Evolutionary conservation across 2,113 vertebrate species (phyloP).

Genomic region (Eretmochelys imbricata): DNA sequence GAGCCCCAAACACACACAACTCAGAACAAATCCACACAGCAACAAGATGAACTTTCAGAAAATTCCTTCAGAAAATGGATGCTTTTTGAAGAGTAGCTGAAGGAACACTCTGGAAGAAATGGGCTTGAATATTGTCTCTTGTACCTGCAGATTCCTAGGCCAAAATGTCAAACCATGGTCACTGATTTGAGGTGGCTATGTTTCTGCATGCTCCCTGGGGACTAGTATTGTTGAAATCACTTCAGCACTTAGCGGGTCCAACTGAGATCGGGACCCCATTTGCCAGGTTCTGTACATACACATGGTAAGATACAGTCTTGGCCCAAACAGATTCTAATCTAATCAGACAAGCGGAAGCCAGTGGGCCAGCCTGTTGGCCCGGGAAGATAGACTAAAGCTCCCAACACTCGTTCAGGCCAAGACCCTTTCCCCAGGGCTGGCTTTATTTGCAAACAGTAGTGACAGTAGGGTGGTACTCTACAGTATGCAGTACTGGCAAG

Average conservation of each 20-base stretch:
- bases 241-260: not conserved
- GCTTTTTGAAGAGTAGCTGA: not conserved
- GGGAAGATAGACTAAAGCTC: not conserved
- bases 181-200: not conserved
- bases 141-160: not conserved
- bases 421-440: not conserved
- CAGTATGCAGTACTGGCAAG: too few relatives aligned
- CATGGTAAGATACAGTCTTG: not conserved
- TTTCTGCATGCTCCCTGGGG: not conserved
- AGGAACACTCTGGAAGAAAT: not conserved
- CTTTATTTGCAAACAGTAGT: not conserved
- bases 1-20: constrained; percentile 3
- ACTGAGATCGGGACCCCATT: not conserved
- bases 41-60: not conserved
- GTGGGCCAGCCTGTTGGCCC: not conserved
- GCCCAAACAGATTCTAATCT: not conserved
- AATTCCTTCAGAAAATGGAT: not conserved
- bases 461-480: too few relatives aligned
- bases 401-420: not conserved
- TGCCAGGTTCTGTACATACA: not conserved
- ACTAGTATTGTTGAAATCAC: not conserved
- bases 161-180: rapidly evolving
- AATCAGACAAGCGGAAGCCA: not conserved
- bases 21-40: constrained; percentile 15
- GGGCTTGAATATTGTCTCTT: not conserved